These are phyloP conservation scores for Trissolcus basalis DNA, from an alignment of 1,140 invertebrate genomes.

Conservation along the genomic window DNA sequence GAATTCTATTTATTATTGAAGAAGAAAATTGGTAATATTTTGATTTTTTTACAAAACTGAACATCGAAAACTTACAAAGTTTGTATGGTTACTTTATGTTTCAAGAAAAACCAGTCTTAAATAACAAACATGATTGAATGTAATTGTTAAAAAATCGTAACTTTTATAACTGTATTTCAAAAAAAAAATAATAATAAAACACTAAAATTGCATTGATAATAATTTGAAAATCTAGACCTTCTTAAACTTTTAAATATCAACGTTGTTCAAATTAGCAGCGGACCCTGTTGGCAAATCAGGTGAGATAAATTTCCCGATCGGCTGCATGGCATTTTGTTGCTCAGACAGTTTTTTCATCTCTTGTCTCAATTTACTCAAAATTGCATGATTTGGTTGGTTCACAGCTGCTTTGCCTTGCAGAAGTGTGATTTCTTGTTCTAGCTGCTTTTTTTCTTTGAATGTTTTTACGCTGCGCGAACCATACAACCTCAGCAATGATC, in stretches of 20 bases:
- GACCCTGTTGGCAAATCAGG: conserved; percentile 82
- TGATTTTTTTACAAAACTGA: too few relatives aligned
- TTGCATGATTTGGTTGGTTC: conserved; percentile 95
- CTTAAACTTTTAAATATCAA: conserved; percentile 71
- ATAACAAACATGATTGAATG: too few relatives aligned
- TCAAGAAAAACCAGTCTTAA: too few relatives aligned
- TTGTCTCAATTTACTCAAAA: conserved; percentile 90
- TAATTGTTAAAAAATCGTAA: too few relatives aligned
- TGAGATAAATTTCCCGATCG: conserved; percentile 85
- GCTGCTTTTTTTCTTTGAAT: conserved; percentile 94
- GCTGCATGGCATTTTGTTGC: conserved; percentile 81
- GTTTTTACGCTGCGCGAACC: conserved; percentile 94
- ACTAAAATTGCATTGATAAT: neutral
- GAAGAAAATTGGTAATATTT: too few relatives aligned
- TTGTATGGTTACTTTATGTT: too few relatives aligned
- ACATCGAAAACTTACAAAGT: too few relatives aligned
- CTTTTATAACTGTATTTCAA: too few relatives aligned
- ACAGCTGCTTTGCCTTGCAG: conserved; percentile 92
- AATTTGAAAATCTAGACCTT: neutral
- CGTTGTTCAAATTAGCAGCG: conserved; percentile 84
- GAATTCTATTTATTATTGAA: too few relatives aligned
- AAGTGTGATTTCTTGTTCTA: conserved; percentile 95
- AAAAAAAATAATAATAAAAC: neutral
- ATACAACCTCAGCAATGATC: conserved; percentile 93
- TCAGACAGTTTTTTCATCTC: conserved; percentile 91